Base-by-base conservation (phyloP, 2,113 vertebrate genomes). In the Ibidorhyncha struthersii region DNA sequence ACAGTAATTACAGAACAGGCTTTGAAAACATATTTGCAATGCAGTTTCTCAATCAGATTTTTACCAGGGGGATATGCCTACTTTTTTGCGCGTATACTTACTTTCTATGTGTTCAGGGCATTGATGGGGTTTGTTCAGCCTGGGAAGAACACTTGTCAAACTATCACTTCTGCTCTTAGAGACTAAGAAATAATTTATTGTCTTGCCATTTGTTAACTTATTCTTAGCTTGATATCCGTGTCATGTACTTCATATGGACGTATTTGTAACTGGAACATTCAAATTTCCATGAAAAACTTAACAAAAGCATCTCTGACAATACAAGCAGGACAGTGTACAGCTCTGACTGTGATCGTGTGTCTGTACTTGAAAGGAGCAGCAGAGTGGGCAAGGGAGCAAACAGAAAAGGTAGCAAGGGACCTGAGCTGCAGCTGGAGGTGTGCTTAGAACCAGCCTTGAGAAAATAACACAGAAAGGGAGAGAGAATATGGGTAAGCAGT, bases 21-120 rank as follows among this genome's bases (percentile, higher is more conserved):
- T 93, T 95, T 95, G 86, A 94, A 91, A 96, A 82, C 52, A 40
- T 47, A 85, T 95, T 93, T 90, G 80, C 82, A 90, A 62, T 66
- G 71, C 76, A 86, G 58, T 84, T 82, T 80, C 78, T 89, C 73
- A 89, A 4, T 15, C 38, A 91, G 52, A 36, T 65, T 93, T 87
- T 95, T 90, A 70, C 22, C 70, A 36, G 55, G 53, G 53, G 38
- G 4, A 59, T 61, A 43, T 55, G 20, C 17, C 20, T 12, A 32
- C 14, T 41, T 77, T 55, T 93, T 89, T 59, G 30, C 34, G 25
- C 15, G 21, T 20, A 12, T 67, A 30, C 20, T 61, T 71, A 66
- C 36, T 72, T 85, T 40, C 43, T 66, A 18, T 40, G 7, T 84
- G 47, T 72, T 95, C 82, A 52, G 73, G 59, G 30, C 6, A 3